A percentile compares a stretch with the other conserved stretches of the same genome.
Conservation (phyloP, 1,140 invertebrate species). For the Metopolophium dirhodum region DNA sequence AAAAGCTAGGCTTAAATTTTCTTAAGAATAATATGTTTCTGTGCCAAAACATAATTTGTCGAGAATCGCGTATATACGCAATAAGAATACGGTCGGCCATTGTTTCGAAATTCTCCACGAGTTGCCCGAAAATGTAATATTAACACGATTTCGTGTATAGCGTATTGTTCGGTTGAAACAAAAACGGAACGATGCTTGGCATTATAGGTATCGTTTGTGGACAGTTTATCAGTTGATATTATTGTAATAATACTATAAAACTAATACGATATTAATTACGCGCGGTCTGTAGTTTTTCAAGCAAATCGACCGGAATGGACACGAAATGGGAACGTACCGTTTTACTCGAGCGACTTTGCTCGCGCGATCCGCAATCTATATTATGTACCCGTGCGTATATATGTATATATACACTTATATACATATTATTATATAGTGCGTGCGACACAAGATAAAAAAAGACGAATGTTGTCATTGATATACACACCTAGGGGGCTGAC, state of each 20-base stretch:
- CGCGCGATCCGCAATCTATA: not conserved
- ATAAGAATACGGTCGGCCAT: not conserved
- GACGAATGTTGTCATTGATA: constrained; percentile 12
- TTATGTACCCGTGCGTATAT: not conserved
- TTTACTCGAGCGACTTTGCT: not conserved
- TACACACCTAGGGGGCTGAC: constrained; percentile 6
- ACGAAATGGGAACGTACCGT: constrained; percentile 9
- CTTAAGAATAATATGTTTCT: not conserved
- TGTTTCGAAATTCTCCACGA: constrained; percentile 4
- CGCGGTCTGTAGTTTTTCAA: not conserved
- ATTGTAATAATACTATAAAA: not conserved
- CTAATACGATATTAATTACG: constrained; percentile 9
- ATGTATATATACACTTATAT: not conserved
- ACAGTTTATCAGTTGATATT: not conserved
- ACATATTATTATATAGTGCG: not conserved
- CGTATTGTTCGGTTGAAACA: not conserved
- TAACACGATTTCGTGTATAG: not conserved
- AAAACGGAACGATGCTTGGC: not conserved
- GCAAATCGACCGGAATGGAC: not conserved
- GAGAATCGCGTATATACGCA: not conserved
- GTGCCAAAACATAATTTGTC: not conserved
- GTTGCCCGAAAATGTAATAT: not conserved
- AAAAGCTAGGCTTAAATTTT: not conserved
- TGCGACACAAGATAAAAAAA: not conserved
- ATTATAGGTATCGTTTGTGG: not conserved